Conservation (phyloP, 2,888 invertebrate genomes). For the Galeopsomyia nigrocyanea region DNA sequence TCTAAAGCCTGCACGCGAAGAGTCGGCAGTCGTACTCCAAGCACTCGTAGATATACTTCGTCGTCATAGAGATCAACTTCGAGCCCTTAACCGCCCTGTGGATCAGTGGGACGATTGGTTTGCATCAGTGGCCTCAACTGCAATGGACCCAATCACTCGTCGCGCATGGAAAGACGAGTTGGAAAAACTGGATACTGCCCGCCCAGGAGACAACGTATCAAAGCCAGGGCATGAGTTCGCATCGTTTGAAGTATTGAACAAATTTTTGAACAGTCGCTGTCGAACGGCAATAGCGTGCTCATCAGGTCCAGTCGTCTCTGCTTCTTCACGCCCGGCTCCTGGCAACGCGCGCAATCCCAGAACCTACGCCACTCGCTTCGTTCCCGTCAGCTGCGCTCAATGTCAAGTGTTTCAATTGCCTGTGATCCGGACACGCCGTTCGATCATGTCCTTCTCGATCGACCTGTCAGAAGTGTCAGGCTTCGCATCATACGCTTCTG, state of each 20-base stretch:
- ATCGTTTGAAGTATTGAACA: no score
- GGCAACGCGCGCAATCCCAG: background rate
- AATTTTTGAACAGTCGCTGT: no score
- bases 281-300: no score
- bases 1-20: background rate
- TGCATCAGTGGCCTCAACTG: constrained; percentile 2
- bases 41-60: background rate
- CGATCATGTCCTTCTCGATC: background rate
- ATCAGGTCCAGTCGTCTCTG: no score
- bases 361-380: background rate
- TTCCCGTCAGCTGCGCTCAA: background rate
- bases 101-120: constrained; percentile 19
- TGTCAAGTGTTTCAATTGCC: constrained; percentile 18
- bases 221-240: no score
- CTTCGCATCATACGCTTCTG: constrained; percentile 3
- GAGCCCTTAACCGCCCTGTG: background rate
- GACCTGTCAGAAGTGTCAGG: background rate
- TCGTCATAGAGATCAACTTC: constrained; percentile 3
- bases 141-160: background rate
- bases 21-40: background rate
- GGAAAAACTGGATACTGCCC: no score
- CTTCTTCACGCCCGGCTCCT: no score
- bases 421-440: background rate
- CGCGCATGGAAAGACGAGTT: constrained; percentile 19
- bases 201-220: no score